These are phyloP conservation scores for Eurypyga helias DNA, from an alignment of 2,113 vertebrate species.

Conservation along the genomic window DNA sequence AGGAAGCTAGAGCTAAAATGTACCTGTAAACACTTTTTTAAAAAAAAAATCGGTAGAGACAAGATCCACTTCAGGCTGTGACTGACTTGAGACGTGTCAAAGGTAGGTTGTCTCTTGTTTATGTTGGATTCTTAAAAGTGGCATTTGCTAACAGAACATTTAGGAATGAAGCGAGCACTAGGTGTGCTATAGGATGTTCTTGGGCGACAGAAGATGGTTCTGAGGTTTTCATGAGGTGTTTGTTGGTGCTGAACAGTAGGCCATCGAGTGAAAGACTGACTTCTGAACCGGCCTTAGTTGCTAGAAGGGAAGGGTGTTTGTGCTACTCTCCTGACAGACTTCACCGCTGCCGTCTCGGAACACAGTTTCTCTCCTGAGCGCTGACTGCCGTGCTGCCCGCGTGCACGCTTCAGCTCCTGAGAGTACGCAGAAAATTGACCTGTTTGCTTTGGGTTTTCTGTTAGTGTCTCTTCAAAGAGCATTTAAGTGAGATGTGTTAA, in stretches of 20 bases:
- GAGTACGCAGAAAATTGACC: neutral
- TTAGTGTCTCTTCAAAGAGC: neutral
- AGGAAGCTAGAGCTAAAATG: neutral
- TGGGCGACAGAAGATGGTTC: neutral
- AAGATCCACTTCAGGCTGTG: neutral
- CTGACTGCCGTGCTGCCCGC: neutral
- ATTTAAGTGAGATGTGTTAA: neutral
- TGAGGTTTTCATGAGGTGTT: neutral
- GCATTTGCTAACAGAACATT: neutral
- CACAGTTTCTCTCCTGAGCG: neutral
- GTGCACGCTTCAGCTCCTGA: neutral
- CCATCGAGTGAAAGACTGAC: neutral
- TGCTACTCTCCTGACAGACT: neutral
- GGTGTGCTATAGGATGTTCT: neutral
- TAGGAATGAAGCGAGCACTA: neutral
- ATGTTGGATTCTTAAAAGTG: neutral
- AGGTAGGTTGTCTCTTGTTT: neutral
- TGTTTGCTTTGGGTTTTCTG: neutral
- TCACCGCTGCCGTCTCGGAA: fast-evolving
- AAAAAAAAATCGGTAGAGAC: neutral
- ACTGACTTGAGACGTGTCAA: neutral
- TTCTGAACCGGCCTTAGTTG: neutral
- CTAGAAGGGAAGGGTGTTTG: neutral
- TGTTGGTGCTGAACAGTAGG: neutral
- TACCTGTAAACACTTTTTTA: neutral